Percentiles rank a stretch among this genome's conserved stretches.
phyloP scores from a whole-genome alignment of 2,888 invertebrate genomes.

The Oasisia sp. region DNA sequence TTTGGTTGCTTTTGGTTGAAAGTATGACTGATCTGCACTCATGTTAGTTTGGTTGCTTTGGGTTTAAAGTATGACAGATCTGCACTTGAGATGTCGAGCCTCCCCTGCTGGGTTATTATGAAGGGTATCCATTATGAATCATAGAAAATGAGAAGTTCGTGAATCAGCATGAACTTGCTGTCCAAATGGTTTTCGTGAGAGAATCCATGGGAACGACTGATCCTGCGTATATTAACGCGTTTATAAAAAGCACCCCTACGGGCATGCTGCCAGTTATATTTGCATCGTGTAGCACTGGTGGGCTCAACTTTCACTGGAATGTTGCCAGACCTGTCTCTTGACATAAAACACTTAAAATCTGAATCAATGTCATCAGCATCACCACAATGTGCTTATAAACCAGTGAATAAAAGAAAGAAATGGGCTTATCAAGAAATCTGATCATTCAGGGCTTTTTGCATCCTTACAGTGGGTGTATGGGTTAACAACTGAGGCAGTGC shows the following conservation, averaged over 20 bases:
- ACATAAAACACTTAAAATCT: neutral
- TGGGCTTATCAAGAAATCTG: neutral
- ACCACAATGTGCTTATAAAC: neutral
- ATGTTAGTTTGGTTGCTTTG: neutral
- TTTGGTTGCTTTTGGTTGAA: no score
- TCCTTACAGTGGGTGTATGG: no score
- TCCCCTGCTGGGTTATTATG: neutral
- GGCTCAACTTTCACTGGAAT: neutral
- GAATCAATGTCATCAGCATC: neutral
- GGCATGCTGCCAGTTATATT: neutral
- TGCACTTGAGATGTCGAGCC: neutral
- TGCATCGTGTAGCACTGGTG: neutral
- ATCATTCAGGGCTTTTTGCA: neutral
- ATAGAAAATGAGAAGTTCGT: slow-evolving; percentile 4
- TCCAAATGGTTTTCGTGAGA: slow-evolving; percentile 2
- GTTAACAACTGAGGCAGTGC: no score
- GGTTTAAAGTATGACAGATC: neutral
- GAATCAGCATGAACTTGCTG: neutral
- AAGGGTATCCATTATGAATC: no score
- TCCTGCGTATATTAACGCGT: neutral
- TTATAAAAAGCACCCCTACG: neutral
- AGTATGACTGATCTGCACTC: neutral
- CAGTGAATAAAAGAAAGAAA: neutral
- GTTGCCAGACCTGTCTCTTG: slow-evolving; percentile 9
- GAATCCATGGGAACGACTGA: neutral